These are phyloP conservation scores for Gobionotothen gibberifrons DNA, from an alignment of 2,797 vertebrate species.

Conservation along the genomic window DNA sequence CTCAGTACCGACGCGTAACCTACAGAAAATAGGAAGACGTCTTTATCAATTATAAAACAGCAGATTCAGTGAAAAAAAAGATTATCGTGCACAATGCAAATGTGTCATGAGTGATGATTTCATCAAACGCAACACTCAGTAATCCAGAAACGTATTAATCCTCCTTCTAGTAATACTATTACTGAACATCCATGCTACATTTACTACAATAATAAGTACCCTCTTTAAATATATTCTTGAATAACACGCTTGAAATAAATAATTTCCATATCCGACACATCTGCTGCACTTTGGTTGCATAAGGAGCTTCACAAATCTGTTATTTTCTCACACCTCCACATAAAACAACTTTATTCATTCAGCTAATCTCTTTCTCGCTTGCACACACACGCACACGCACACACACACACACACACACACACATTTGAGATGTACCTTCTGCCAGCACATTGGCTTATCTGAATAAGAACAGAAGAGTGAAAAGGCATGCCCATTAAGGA, in stretches of 20 bases:
- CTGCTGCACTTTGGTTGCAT: constrained; percentile 76
- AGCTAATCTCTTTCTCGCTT: constrained; percentile 31
- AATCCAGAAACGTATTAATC: constrained; percentile 43
- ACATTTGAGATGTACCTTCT: constrained; percentile 57
- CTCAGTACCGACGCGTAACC: background rate
- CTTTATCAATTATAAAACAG: constrained; percentile 27
- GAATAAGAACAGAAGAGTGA: constrained; percentile 68
- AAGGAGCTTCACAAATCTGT: constrained; percentile 47
- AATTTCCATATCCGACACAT: constrained; percentile 61
- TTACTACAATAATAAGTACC: constrained; percentile 41
- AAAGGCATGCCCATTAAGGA: constrained; percentile 60
- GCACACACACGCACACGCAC: constrained; percentile 17
- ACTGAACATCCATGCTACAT: constrained; percentile 61
- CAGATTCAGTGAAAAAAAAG: constrained; percentile 16
- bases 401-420: constrained; percentile 24
- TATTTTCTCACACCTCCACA: constrained; percentile 53
- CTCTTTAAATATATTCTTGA: constrained; percentile 62
- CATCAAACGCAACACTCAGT: constrained; percentile 18
- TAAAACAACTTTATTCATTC: constrained; percentile 47
- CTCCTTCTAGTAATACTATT: constrained; percentile 28
- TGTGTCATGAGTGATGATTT: constrained; percentile 33
- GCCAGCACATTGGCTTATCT: constrained; percentile 67
- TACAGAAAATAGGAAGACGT: constrained; percentile 43
- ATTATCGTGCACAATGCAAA: constrained; percentile 49
- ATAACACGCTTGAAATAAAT: constrained; percentile 72